Base-by-base conservation (phyloP, 2,888 invertebrate genomes). In the Aporophyla lueneburgensis region DNA sequence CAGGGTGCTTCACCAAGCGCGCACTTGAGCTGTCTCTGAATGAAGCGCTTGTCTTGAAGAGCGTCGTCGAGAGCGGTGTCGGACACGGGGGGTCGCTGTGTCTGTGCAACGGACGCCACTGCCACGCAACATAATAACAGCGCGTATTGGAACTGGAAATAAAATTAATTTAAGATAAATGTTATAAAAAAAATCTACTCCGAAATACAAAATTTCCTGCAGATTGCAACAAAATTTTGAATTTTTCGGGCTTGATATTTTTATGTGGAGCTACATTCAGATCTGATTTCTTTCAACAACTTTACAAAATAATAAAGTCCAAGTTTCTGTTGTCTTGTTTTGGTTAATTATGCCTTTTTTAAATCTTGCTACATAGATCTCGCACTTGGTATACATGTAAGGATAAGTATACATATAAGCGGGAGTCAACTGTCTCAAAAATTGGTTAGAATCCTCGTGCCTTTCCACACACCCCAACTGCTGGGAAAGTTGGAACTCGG, bases 1-100 rank as follows among this genome's bases (percentile, higher is more conserved):
- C 98, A 98, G 0, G 98, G 97, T 0, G 97, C 98, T 92, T 98
- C 98, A 10, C 98, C 98, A 19, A 98, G 94, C 16, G 98, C 98
- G 90, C 98, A 98, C 92, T 98, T 98, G 72, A 98, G 96, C 91
- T 98, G 98, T 86, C 98, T 96, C 92, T 97, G 97, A 79, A 98
- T 97, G 89, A 98, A 98, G 66, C 98, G 96, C 90, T 97, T 97
- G 93, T 98, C 98, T 85, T 96, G 97, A 75, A 98, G 96, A 0
- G 98, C 98, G 63, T 97, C 97, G 59, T 98, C 97, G 14, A 98
- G 94, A 53, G 97, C 97, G 33, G 97, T 97, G 92, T 98, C 98
- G 0, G 98, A 96, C 62, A 98, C 97, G 33, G 95, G 93, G 5
- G 97, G 96, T 82, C 96, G 93, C 87, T 94, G 86, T 51, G 89